Evolutionary conservation across 2,797 vertebrate genomes (phyloP), one percentile per base, ranked within the genome.

Genomic region (Remorina albescens): DNA sequence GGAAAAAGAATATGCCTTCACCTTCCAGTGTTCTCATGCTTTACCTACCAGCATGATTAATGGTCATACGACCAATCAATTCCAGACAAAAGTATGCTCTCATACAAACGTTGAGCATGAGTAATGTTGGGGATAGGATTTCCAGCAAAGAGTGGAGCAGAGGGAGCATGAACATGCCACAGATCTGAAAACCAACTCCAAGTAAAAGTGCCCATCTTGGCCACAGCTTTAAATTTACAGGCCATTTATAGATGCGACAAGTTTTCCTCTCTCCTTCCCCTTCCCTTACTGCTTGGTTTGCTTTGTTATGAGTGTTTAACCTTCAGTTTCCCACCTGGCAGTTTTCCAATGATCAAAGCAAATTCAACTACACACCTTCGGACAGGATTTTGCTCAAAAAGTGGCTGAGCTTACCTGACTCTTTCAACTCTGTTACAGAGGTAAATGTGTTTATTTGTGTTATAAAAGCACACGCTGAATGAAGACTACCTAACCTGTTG

Each of bases 401-500:
- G 21, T 32, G 46, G 58, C 6, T 19, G 25, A 78, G 39, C 44
- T 76, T 51, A 69, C 42, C 74, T 57, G 54, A 67, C 63, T 68
- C 73, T 65, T 56, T 56, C 50, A 61, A 34, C 68, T 71, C 28
- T 46, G 39, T 71, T 68, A 63, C 46, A 58, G 28, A 37, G 58
- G 42, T 28, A 66, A 36, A 69, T 67, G 26, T 58, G 32, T 25
- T 59, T 42, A 55, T 18, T 71, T 44, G 26, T 66, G n/a, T 66
- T 8, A 58, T 76, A 67, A 83, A 73, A 80, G 60, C 64, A 74
- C 69, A 86, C 65, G 86, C 71, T 79, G 77, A 82, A 67, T 71
- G 51, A 86, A 76, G 69, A 74, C 60, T 78, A 77, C 78, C 82
- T 84, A 87, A 92, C 88, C 81, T 93, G 92, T 92, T 92, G 90